Base-by-base conservation (phyloP, 53 echinoderm and acorn worm genomes). In the Echinarachnius parma region DNA sequence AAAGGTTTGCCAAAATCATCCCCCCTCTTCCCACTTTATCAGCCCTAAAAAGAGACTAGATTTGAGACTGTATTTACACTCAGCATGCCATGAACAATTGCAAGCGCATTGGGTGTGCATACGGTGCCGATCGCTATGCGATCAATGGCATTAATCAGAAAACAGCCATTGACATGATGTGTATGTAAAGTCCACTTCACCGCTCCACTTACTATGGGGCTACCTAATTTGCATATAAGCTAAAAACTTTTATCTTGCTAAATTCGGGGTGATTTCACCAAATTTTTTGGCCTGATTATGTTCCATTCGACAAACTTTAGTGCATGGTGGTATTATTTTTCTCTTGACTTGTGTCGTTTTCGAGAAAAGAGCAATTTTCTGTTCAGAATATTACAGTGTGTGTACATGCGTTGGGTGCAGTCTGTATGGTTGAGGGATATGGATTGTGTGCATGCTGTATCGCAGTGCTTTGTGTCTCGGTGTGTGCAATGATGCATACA, bases 191-290 rank as follows among this genome's bases (percentile, higher is more conserved):
- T 89, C 86, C 90, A 78, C 75, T 71, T 60, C 61, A 77, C 86
- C 62, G 86, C 86, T 83, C 86, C 82, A 74, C 84, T 86, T 82
- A 86, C 86, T 61, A 55, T 36, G 64, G 61, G 45, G 58, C 75
- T 69, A 89, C 76, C 93, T 93, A 83, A 93, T 93, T 93, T 93
- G 93, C 93, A 93, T 93, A 93, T 93, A 83, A 93, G 93, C 86
- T 93, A 84, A 81, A 93, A 93, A 86, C 86, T 57, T 65, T 70
- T 93, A 53, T 77, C 67, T 67, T 81, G 52, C 60, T 37, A 69
- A 81, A 28, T 27, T 28, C 46, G 77, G 55, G 42, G 14, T 19
- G 45, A 48, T 53, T 33, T 70, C 62, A 19, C 20, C 61, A 19
- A 31, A 15, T 11, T 53, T 49, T 56, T 78, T 53, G 15, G 46